Percentiles rank a stretch among this genome's conserved stretches.
Evolutionary conservation across 2,797 vertebrate genomes (phyloP).

Genomic region (Anomalospiza imberbis): DNA sequence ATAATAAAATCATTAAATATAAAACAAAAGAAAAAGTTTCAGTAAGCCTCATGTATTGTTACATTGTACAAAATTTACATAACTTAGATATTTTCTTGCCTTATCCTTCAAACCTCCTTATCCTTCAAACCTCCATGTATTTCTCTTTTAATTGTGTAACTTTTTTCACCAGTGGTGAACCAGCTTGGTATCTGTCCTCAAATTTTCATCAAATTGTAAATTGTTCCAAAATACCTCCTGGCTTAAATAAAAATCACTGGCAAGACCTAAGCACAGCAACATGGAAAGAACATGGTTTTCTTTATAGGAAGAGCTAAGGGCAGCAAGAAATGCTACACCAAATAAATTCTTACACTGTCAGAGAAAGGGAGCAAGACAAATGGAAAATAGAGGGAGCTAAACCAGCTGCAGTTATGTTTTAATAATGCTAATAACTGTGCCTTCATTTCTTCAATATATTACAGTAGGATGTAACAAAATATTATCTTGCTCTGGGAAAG

Average conservation of each 20-base stretch:
- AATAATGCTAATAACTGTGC: background rate
- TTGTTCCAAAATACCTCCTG: background rate
- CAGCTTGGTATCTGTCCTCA: background rate
- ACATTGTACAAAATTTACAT: background rate
- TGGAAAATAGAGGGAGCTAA: background rate
- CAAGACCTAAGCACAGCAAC: background rate
- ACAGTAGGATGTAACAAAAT: background rate
- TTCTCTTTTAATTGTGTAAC: background rate
- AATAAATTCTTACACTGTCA: background rate
- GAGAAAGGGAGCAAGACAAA: background rate
- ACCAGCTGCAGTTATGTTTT: background rate
- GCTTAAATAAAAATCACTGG: background rate
- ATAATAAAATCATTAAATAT: background rate
- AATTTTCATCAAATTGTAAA: background rate
- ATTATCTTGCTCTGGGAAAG: background rate
- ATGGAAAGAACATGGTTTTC: background rate
- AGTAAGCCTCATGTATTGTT: background rate
- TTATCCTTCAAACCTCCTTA: background rate
- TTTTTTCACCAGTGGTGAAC: background rate
- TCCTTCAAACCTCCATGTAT: background rate
- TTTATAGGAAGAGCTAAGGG: background rate
- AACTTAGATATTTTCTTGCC: background rate
- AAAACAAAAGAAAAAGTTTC: background rate
- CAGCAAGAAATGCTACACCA: background rate
- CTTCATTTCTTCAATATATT: background rate